These are phyloP conservation scores for Temnothorax rugatulus DNA, from an alignment of 2,888 invertebrate species.

Conservation along the genomic window DNA sequence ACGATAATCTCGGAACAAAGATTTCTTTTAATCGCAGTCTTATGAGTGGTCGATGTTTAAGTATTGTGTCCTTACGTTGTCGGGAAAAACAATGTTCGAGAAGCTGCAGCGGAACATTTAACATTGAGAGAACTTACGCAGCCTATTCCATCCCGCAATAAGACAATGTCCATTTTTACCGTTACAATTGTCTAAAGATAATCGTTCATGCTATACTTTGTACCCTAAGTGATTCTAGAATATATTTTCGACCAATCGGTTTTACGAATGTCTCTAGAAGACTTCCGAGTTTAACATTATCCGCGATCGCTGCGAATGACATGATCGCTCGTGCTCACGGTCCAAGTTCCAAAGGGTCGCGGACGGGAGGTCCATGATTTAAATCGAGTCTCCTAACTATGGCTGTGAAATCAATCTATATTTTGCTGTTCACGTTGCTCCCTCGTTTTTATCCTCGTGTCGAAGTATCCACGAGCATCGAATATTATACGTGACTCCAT, in stretches of 20 bases:
- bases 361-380: conserved; percentile 69
- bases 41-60: conserved; percentile 1
- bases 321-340: conserved; percentile 60
- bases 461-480: conserved; percentile 1
- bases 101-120: conserved; percentile 68
- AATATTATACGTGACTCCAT: background rate
- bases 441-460: conserved; percentile 59
- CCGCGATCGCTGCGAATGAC: conserved; percentile 50
- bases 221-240: conserved; percentile 76
- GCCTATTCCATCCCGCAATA: conserved; percentile 82
- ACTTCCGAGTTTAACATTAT: conserved; percentile 76
- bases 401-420: conserved; percentile 71
- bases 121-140: conserved; percentile 80
- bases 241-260: conserved; percentile 79
- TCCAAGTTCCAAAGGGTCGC: conserved; percentile 74
- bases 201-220: conserved; percentile 75
- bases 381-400: conserved; percentile 70
- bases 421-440: conserved; percentile 69
- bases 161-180: conserved; percentile 81
- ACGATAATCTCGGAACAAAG: background rate
- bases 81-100: conserved; percentile 13
- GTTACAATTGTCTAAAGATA: conserved; percentile 75
- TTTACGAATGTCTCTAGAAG: conserved; percentile 74
- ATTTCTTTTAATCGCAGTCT: background rate
- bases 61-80: conserved; percentile 16